Percentiles rank a stretch among this genome's conserved stretches.
phyloP scores from a whole-genome alignment of 2,888 invertebrate species.

The Morpho achilles region DNA sequence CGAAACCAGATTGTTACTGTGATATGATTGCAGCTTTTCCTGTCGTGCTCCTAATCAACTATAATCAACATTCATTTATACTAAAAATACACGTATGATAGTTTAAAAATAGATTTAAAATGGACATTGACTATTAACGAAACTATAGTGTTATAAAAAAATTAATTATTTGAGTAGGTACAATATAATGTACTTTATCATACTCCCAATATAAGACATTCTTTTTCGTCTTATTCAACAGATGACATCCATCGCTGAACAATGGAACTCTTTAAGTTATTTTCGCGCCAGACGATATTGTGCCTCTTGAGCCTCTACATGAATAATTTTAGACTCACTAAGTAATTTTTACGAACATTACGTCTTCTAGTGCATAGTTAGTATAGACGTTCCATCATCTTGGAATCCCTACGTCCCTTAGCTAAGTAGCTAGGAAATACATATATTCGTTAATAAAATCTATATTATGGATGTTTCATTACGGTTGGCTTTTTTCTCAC shows the following conservation, averaged over 20 bases:
- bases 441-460: not conserved
- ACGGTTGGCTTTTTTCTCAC: not conserved
- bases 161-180: not conserved
- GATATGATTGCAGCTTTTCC: conserved; percentile 57
- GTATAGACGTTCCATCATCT: no score
- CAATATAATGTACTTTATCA: not conserved
- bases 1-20: conserved; percentile 36
- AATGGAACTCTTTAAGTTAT: no score
- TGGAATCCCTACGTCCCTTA: not conserved
- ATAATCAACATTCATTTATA: conserved; percentile 35
- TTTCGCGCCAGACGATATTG: no score
- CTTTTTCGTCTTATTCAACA: not conserved
- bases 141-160: not conserved
- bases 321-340: no score
- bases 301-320: no score
- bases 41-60: conserved; percentile 53
- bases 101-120: not conserved
- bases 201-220: not conserved
- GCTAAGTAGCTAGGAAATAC: not conserved
- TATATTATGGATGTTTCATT: not conserved
- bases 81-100: not conserved
- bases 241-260: no score
- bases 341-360: no score
- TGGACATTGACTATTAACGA: not conserved
- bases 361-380: no score